Evolutionary conservation across 2,113 vertebrate species (phyloP).

Genomic region (Sciurus niger): DNA sequence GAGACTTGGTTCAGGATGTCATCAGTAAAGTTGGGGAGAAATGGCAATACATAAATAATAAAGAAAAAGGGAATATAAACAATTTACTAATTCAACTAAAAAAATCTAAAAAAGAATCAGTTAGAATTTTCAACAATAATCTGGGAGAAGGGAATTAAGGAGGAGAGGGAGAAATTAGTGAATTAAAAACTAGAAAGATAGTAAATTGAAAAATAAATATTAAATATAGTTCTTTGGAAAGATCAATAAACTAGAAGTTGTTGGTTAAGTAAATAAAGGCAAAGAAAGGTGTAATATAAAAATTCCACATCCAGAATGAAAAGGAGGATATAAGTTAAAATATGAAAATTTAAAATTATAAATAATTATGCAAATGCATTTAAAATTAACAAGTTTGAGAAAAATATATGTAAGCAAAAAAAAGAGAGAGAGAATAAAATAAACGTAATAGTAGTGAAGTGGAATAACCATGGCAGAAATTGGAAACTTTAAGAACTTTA

Average conservation of each 20-base stretch:
- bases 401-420: neutral
- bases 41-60: neutral
- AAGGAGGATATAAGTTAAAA: neutral
- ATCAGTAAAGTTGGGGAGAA: neutral
- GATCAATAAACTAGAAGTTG: neutral
- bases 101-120: neutral
- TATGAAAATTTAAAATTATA: neutral
- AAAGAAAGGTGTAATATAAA: neutral
- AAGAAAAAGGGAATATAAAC: neutral
- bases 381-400: neutral
- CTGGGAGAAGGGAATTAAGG: neutral
- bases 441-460: neutral
- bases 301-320: neutral
- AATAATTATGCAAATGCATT: neutral
- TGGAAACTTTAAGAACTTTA: neutral
- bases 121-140: neutral
- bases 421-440: too few species aligned
- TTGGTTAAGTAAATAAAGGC: neutral
- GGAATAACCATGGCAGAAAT: neutral
- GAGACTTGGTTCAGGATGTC: neutral
- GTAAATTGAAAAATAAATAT: conserved; percentile 10
- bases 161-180: neutral
- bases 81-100: neutral
- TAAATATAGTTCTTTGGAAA: neutral
- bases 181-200: conserved; percentile 12